phyloP scores from a whole-genome alignment of 1,140 invertebrate species.

The Drosophila carrolli region DNA sequence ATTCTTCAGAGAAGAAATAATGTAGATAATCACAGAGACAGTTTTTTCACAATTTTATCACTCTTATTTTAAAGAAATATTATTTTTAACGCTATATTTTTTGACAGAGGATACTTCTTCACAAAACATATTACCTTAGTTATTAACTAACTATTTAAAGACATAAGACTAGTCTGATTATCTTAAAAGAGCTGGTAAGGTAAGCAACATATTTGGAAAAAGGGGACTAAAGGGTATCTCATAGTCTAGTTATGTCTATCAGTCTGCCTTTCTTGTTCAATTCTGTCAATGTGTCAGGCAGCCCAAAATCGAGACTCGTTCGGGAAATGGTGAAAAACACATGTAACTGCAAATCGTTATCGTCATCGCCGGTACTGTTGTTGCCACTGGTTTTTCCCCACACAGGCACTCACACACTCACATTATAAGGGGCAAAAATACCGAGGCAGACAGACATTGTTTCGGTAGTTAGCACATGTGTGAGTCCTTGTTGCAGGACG shows the following conservation, averaged over 20 bases:
- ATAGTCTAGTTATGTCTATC: neutral
- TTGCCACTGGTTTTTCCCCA: slow-evolving; percentile 12
- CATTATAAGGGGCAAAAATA: neutral
- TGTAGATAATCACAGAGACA: too few relatives aligned
- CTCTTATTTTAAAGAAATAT: too few relatives aligned
- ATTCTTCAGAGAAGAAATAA: too few relatives aligned
- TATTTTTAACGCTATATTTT: too few relatives aligned
- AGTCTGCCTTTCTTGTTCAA: slow-evolving; percentile 12
- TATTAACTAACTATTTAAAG: too few relatives aligned
- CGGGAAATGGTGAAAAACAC: slow-evolving; percentile 62
- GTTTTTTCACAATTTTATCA: too few relatives aligned
- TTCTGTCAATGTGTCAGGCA: slow-evolving; percentile 75
- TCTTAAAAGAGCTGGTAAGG: neutral
- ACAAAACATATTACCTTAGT: too few relatives aligned
- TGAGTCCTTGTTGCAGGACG: slow-evolving; percentile 33
- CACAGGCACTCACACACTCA: neutral
- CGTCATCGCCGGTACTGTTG: slow-evolving; percentile 29
- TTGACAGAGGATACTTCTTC: too few relatives aligned
- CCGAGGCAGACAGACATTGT: slow-evolving; percentile 32
- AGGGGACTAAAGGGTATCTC: neutral
- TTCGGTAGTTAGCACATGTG: slow-evolving; percentile 38
- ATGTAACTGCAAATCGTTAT: slow-evolving; percentile 67
- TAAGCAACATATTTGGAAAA: neutral
- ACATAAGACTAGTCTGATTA: too few relatives aligned
- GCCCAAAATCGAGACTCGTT: slow-evolving; percentile 62